These are phyloP conservation scores for Heliornis fulica DNA, from an alignment of 2,113 vertebrate genomes.

Conservation along the genomic window DNA sequence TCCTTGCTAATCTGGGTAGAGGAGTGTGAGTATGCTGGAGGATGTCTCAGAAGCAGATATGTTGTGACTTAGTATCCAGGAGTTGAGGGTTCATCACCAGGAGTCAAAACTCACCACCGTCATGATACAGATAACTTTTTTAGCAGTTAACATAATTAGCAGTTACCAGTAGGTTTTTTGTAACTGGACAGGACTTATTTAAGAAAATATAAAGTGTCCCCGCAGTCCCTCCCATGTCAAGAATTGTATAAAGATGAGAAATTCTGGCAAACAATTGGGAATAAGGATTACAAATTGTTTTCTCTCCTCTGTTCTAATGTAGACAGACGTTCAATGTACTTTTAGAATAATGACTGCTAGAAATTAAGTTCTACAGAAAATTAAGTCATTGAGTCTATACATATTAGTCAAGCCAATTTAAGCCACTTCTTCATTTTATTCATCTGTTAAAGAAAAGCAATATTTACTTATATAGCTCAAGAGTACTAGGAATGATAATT, in stretches of 20 bases:
- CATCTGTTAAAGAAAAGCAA: neutral
- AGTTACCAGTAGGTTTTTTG: neutral
- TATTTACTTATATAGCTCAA: slow-evolving; percentile 47
- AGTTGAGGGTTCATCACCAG: neutral
- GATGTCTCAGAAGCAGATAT: neutral
- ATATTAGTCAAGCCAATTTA: neutral
- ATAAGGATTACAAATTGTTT: neutral
- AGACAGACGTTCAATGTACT: neutral
- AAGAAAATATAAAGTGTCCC: neutral
- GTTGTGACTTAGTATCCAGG: neutral
- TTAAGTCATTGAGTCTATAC: neutral
- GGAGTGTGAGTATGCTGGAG: neutral
- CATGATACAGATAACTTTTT: neutral
- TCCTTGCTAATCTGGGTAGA: neutral
- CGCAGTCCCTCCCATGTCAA: neutral
- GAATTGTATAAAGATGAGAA: neutral
- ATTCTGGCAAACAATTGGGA: neutral
- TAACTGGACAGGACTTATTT: neutral
- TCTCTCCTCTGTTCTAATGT: neutral
- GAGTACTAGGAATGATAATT: neutral
- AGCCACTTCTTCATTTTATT: neutral
- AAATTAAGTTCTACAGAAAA: slow-evolving; percentile 4
- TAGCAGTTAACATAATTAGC: neutral
- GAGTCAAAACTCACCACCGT: neutral
- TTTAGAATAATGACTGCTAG: neutral